Base-by-base conservation (phyloP, 2,113 vertebrate genomes). In the Dasyprocta punctata region DNA sequence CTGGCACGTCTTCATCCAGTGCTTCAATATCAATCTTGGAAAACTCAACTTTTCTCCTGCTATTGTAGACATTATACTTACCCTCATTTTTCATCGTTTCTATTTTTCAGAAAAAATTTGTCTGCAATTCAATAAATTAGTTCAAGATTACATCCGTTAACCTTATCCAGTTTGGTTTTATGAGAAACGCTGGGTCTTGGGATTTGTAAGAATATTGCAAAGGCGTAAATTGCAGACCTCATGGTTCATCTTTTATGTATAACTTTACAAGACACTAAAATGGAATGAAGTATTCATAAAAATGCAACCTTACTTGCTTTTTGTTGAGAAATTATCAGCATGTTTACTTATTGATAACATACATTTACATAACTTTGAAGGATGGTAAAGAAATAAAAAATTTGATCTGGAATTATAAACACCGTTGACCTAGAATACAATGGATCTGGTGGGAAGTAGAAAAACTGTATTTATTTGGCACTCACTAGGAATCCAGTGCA, bases 331-430 rank as follows among this genome's bases (percentile, higher is more conserved):
- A 44, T 95, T 36, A n/a, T 38, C 26, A 54, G 26, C 22, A 20
- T 69, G 2, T 58, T 17, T 58, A 7, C 28, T 89, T 93, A 86
- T 30, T 9, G 4, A 47, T 89, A 2, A 30, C 11, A 71, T 60
- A 83, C 28, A 49, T 97, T 90, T 60, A 87, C 8, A 56, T 11
- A 47, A 58, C 13, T 54, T 49, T 86, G 41, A 93, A 93, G 26
- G 19, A n/a, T 26, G 58, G 86, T 89, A 4, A 36, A 86, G 20
- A 71, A 49, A 44, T 49, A 22, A 13, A 73, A 7, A n/a, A n/a
- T 82, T 94, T 77, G 14, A 52, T n/a, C 26, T 81, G 14, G 7
- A 49, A 67, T 60, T 92, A 38, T 73, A 78, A 81, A 11, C 36
- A 87, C 36, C 52, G 24, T 44, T 28, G 17, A 44, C 54, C 56